A percentile compares a stretch with the other conserved stretches of the same genome.
Conservation (phyloP, 2,888 invertebrate genomes). For the Erebia ligea region DNA sequence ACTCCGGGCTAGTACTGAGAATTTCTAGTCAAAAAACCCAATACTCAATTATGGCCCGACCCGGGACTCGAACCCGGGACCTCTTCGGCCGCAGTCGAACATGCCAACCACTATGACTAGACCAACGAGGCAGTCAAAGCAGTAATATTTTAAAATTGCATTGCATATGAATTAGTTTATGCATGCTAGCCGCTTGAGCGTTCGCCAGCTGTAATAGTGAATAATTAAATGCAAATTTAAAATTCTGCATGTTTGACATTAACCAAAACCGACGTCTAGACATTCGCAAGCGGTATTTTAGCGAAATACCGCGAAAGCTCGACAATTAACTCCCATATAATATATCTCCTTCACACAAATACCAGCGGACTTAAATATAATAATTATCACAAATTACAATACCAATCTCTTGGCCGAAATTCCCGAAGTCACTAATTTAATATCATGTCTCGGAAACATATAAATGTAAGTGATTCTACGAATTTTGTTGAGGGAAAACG, state of each 20-base stretch:
- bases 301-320: slow-evolving; percentile 43
- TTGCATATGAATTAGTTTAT: no score
- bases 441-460: slow-evolving; percentile 29
- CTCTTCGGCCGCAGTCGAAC: no score
- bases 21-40: no score
- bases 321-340: slow-evolving; percentile 44
- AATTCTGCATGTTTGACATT: slow-evolving; percentile 22
- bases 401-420: slow-evolving; percentile 42
- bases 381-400: slow-evolving; percentile 48
- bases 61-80: no score
- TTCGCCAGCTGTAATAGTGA: slow-evolving; percentile 2
- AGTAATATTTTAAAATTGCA: no score
- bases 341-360: slow-evolving; percentile 29
- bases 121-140: no score
- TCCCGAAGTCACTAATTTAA: slow-evolving; percentile 28
- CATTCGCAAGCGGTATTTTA: slow-evolving; percentile 34
- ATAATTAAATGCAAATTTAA: slow-evolving; percentile 26
- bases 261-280: slow-evolving; percentile 33
- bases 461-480: slow-evolving; percentile 28
- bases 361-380: slow-evolving; percentile 45
- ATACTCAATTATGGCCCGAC: no score
- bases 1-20: no score
- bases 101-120: no score
- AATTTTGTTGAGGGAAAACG: slow-evolving; percentile 20
- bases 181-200: not conserved